Evolutionary conservation across 1,140 invertebrate species (phyloP), one percentile per base, ranked within the genome.

Genomic region (Goniozus legneri): DNA sequence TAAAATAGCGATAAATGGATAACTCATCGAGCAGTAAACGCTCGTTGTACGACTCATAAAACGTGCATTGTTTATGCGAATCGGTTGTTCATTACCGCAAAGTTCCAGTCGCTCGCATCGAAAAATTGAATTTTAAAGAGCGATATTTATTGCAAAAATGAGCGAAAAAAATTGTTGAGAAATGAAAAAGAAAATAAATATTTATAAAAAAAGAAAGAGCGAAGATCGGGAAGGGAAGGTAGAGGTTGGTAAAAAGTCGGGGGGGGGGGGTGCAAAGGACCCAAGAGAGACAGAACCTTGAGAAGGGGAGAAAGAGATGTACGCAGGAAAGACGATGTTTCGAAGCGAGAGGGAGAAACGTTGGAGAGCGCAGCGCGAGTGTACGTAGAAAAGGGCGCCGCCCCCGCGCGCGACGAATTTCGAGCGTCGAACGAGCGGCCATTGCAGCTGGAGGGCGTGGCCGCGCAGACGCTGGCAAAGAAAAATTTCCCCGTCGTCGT

Each of bases 401-500:
- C 64, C 65, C 65, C 55, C 60, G 59, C n/a, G n/a, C n/a, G n/a
- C 60, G 52, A 58, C 57, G 57, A 62, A 62, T 66, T 67, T 60
- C 58, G 54, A 56, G 39, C 55, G 67, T n/a, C n/a, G n/a, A n/a
- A n/a, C n/a, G n/a, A n/a, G n/a, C 57, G 62, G 69, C 69, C 69
- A 72, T 72, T 65, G 67, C 65, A 48, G 56, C 46, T 49, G 47
- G 64, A 60, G 64, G 69, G 69, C 69, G 69, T 71, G 69, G 69
- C 67, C 59, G 69, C 69, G 69, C 69, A 69, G 69, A 71, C 69
- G 68, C 69, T 66, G 46, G 44, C 32, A 63, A 64, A 69, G 62
- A 69, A 69, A 69, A 69, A 69, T 67, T 49, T n/a, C n/a, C n/a
- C n/a, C n/a, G n/a, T n/a, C n/a, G n/a, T n/a, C n/a, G n/a, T n/a